Percentiles rank a stretch among this genome's conserved stretches.
These are phyloP conservation scores for Dugesia japonica DNA, from an alignment of 2,888 invertebrate genomes.

Conservation along the genomic window DNA sequence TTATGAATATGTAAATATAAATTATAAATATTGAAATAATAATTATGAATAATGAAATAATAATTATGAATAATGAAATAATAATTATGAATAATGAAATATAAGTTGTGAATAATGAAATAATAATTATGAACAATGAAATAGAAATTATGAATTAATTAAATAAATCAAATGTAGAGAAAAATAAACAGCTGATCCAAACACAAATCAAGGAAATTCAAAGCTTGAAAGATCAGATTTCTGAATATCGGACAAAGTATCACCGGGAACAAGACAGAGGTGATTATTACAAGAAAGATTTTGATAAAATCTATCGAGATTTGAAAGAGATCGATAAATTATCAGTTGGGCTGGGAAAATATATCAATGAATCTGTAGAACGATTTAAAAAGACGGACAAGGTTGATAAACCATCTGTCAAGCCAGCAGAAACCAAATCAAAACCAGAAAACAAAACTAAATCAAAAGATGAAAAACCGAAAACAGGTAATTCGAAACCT, in stretches of 20 bases:
- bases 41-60: no score
- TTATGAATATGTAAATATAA: no score
- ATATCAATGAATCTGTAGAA: not conserved
- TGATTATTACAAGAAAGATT: not conserved
- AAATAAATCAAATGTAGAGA: no score
- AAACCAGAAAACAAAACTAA: not conserved
- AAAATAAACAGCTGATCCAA: not conserved
- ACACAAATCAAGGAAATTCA: not conserved
- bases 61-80: no score
- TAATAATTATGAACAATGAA: no score
- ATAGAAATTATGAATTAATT: no score
- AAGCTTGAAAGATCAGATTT: not conserved
- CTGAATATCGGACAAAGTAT: not conserved
- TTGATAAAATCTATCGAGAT: not conserved
- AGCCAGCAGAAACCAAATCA: not conserved
- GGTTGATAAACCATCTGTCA: not conserved
- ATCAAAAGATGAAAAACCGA: not conserved
- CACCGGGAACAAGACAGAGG: not conserved
- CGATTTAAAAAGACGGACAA: not conserved
- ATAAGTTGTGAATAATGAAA: no score
- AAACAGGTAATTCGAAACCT: not conserved
- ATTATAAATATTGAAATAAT: no score
- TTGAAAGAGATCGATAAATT: not conserved
- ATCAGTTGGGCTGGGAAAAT: not conserved
- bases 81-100: no score